Base-by-base conservation (phyloP, 2,113 vertebrate genomes). In the Sylvietta virens region DNA sequence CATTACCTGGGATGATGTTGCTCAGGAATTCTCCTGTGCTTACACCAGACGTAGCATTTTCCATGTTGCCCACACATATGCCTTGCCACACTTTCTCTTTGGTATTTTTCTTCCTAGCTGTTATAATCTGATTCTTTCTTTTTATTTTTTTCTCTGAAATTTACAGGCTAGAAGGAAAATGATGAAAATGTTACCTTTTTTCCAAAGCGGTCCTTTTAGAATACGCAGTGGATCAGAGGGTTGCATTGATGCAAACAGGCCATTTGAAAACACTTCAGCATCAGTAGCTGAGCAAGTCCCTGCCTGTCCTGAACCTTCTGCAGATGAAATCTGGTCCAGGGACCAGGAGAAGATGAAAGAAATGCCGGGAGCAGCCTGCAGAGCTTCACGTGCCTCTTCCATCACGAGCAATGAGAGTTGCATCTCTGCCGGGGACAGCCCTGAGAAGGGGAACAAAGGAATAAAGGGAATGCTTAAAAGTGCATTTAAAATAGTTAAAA, bases 121-220 rank as follows among this genome's bases (percentile, higher is more conserved):
- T 54, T 88, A 13, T 51, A 61, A 77, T 47, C 83, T 97, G 35
- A 95, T 47, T 11, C 8, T 24, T 69, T 91, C 39, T 77, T 37
- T 27, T 92, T 61, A n/a, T 87, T 66, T 82, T 39, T 8, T 1
- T 11, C 28, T 62, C 70, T 95, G 71, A 92, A 78, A 90, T 95
- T 91, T 91, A 45, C 95, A 97, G 96, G 88, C 33, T 88, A 71
- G 72, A 62, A 92, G 70, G 35, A 97, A 89, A 81, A 96, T 95
- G 92, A 94, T 96, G 91, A 97, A 97, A 96, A 90, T 92, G 92
- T 82, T 96, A 73, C 90, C 95, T 77, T 90, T 97, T 86, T 80
- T 95, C 72, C 92, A 95, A 91, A 97, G 64, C 33, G 84, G 81
- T 73, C 94, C 96, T 64, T 50, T 90, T 73, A 95, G 94, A 81